Evolutionary conservation across 2,888 invertebrate genomes (phyloP).

Genomic region (Leptogaster cylindrica): DNA sequence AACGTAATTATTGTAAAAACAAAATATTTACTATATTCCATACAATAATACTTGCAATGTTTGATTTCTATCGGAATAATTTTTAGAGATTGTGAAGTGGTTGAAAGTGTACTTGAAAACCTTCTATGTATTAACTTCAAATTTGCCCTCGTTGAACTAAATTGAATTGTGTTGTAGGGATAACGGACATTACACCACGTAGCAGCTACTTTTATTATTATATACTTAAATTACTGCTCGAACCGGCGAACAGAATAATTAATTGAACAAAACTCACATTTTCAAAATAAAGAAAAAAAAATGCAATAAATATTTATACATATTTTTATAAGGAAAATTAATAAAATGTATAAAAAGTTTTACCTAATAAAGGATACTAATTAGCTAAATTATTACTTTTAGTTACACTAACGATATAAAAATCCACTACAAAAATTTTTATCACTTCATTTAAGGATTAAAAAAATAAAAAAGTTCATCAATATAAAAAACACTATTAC

Average conservation of each 20-base stretch:
- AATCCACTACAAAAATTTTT: constrained; percentile 40
- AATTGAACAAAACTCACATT: constrained; percentile 22
- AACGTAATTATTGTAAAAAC: too few species aligned
- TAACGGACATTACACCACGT: too few species aligned
- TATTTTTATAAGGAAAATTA: constrained; percentile 16
- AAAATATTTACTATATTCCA: too few species aligned
- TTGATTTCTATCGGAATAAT: too few species aligned
- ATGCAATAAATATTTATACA: background rate
- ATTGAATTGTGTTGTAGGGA: too few species aligned
- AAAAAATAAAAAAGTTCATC: constrained; percentile 38
- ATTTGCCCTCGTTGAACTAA: too few species aligned
- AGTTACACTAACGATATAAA: constrained; percentile 37
- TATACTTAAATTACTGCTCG: too few species aligned
- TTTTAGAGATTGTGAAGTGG: too few species aligned
- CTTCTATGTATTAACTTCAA: too few species aligned
- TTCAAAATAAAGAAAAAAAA: constrained; percentile 24
- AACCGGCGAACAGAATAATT: constrained; percentile 10
- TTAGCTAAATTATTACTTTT: constrained; percentile 35
- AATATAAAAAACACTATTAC: constrained; percentile 36
- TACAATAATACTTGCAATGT: too few species aligned
- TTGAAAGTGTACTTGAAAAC: too few species aligned
- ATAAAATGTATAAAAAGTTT: constrained; percentile 31
- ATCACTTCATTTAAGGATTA: constrained; percentile 39
- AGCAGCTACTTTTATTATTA: too few species aligned
- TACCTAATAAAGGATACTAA: constrained; percentile 34